Conservation (phyloP, 2,888 invertebrate genomes). For the Dioctria rufipes region DNA sequence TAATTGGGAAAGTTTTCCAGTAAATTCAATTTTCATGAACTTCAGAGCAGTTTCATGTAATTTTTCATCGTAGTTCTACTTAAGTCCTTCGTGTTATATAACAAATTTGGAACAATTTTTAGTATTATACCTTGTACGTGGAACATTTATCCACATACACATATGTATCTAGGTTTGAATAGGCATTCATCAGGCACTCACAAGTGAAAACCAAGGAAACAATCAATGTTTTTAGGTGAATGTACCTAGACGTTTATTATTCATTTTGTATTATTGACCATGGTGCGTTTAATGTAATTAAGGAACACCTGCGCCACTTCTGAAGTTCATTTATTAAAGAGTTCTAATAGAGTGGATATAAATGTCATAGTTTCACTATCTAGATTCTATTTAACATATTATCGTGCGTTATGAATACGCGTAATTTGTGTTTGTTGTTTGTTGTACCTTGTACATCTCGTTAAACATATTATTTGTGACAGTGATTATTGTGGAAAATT, state of each 20-base stretch:
- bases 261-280: no score
- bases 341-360: constrained; percentile 18
- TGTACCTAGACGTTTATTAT: not conserved
- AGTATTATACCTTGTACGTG: not conserved
- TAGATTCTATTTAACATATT: constrained; percentile 11
- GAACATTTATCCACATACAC: not conserved
- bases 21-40: constrained; percentile 18
- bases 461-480: not conserved
- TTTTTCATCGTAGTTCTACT: not conserved
- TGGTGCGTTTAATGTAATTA: no score
- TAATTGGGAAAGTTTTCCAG: constrained; percentile 34
- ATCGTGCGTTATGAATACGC: no score
- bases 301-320: not conserved
- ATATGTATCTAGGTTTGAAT: no score
- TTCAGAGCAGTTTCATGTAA: not conserved
- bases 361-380: constrained; percentile 17
- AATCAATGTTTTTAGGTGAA: not conserved
- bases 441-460: constrained; percentile 9
- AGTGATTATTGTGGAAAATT: not conserved
- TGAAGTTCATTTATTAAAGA: not conserved
- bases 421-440: not conserved
- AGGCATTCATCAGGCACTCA: no score
- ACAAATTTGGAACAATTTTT: constrained; percentile 15
- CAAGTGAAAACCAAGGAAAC: constrained; percentile 41
- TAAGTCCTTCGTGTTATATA: constrained; percentile 15